Base-by-base conservation (phyloP, 2,113 vertebrate genomes). In the Coracopsis vasa region DNA sequence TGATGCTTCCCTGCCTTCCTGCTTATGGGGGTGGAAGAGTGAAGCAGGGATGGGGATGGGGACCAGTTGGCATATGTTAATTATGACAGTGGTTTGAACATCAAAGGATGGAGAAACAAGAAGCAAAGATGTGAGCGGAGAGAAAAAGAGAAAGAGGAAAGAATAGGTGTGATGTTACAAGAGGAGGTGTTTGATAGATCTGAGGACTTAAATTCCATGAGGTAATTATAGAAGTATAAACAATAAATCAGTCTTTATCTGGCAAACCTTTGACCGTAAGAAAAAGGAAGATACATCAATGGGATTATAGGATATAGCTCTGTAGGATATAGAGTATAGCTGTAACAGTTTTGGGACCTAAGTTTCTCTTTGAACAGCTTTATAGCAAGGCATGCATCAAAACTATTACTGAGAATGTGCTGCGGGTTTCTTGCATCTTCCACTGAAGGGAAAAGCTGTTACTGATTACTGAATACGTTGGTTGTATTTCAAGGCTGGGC, bases 101-200 rank as follows among this genome's bases (percentile, higher is more conserved):
- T 96, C 91, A 96, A 96, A 97, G 85, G 60, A 18, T 56, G 3
- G 3, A 91, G 73, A 90, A 64, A 29, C 19, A 44, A 94, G 66
- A 77, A 75, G 37, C 13, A 90, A 95, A 85, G 62, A 85, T 70
- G 81, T 87, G 81, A 90, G 87, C 70, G 80, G 58, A 88, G 31
- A 75, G 56, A 77, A 90, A 94, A 95, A 53, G 67, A 80, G 27
- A 78, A 81, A 82, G 80, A 90, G 91, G 66, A 95, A 92, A 95
- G 87, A 95, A 93, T 89, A 95, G 53, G 90, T 96, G 93, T 91
- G 96, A 94, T 80, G 90, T 94, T 96, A 94, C 94, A 91, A 93
- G 87, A 93, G 72, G 91, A 95, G 69, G 83, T 96, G 91, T 91
- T 94, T n/a, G 35, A 56, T 88, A 88, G 94, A 97, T 96, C 94